A percentile compares a stretch with the other conserved stretches of the same genome.
Conservation (phyloP, 2,797 vertebrate species). For the Anabas testudineus region DNA sequence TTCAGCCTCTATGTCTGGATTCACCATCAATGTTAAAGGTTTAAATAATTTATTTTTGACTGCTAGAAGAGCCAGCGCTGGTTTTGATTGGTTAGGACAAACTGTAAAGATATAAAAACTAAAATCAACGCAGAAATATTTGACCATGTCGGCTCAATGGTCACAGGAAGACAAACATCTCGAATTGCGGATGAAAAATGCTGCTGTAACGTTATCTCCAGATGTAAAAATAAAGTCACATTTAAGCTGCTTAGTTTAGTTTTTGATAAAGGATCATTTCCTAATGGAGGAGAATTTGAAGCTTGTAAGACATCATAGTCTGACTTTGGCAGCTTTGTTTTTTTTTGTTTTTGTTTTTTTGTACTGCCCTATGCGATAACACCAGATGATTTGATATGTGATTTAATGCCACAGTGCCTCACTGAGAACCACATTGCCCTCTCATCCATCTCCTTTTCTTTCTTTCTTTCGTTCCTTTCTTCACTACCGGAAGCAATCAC, state of each 20-base stretch:
- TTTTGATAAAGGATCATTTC: constrained; percentile 71
- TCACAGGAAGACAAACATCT: neutral
- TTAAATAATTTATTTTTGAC: neutral
- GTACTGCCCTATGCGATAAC: constrained; percentile 57
- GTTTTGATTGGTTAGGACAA: neutral
- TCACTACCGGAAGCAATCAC: constrained; percentile 82
- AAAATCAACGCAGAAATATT: neutral
- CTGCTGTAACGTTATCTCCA: constrained; percentile 44
- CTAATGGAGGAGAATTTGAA: constrained; percentile 59
- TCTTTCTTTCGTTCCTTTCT: constrained; percentile 30
- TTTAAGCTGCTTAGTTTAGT: constrained; percentile 25
- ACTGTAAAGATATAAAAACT: constrained; percentile 13
- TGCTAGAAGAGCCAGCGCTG: neutral
- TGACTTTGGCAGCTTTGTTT: constrained; percentile 51
- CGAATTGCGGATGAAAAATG: constrained; percentile 1
- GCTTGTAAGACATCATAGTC: constrained; percentile 39
- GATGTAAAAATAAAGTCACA: constrained; percentile 15
- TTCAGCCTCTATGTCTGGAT: neutral
- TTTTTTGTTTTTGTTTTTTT: neutral
- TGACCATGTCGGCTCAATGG: neutral
- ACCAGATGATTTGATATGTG: constrained; percentile 65
- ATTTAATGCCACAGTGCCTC: constrained; percentile 69
- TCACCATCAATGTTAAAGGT: neutral
- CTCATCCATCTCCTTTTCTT: constrained; percentile 53
- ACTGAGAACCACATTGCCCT: constrained; percentile 44